These are phyloP conservation scores for Spodoptera littoralis DNA, from an alignment of 2,888 invertebrate species.

Conservation along the genomic window DNA sequence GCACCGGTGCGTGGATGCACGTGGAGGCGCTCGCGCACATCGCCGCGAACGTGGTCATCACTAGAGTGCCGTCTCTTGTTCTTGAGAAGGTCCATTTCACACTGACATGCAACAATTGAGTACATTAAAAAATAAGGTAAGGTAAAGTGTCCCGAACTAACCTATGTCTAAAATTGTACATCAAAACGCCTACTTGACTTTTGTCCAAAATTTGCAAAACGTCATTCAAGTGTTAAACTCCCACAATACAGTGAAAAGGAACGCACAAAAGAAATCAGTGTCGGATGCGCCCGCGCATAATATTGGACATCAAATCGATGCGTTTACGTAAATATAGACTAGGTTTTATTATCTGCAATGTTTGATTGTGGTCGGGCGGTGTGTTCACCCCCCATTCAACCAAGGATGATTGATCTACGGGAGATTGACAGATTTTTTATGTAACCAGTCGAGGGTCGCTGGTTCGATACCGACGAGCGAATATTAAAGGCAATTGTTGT, in stretches of 20 bases:
- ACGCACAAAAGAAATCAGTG: slow-evolving; percentile 72
- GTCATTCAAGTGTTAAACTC: slow-evolving; percentile 74
- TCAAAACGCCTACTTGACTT: slow-evolving; percentile 74
- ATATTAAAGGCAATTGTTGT: slow-evolving; percentile 89
- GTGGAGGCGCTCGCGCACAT: slow-evolving; percentile 65
- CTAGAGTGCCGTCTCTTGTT: slow-evolving; percentile 44
- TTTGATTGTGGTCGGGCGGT: slow-evolving; percentile 79
- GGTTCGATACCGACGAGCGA: slow-evolving; percentile 78
- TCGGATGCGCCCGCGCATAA: slow-evolving; percentile 79
- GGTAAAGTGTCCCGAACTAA: neutral
- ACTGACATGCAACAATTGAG: slow-evolving; percentile 33
- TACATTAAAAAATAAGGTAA: neutral
- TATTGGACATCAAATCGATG: slow-evolving; percentile 85
- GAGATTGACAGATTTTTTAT: slow-evolving; percentile 88
- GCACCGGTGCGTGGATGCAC: slow-evolving; percentile 73
- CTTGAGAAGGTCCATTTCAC: slow-evolving; percentile 38
- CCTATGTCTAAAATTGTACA: slow-evolving; percentile 40
- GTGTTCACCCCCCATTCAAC: slow-evolving; percentile 84
- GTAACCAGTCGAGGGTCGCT: slow-evolving; percentile 78
- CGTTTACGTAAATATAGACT: slow-evolving; percentile 87
- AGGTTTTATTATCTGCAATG: slow-evolving; percentile 85
- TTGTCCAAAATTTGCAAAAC: slow-evolving; percentile 67
- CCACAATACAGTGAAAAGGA: slow-evolving; percentile 71
- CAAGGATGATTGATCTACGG: slow-evolving; percentile 87
- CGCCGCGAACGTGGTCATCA: slow-evolving; percentile 22